These are phyloP conservation scores for Lepilemur septentrionalis DNA, from an alignment of 2,797 vertebrate species.

Conservation along the genomic window DNA sequence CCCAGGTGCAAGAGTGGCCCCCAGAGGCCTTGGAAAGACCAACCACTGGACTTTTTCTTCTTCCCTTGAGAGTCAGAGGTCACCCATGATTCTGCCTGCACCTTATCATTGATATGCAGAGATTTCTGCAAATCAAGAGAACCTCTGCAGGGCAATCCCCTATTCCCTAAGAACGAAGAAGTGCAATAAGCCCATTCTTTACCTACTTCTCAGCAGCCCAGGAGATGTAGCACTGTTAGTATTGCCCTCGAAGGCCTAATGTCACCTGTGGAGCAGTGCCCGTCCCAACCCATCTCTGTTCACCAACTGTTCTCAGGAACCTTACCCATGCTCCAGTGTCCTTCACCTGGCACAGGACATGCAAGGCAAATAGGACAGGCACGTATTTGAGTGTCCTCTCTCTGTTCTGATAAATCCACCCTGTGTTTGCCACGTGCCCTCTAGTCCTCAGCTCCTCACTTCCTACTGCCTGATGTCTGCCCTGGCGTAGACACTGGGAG, in stretches of 20 bases:
- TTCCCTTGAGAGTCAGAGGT: background rate
- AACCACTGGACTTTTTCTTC: background rate
- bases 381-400: background rate
- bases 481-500: background rate
- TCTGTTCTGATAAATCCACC: background rate
- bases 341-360: background rate
- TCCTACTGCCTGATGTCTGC: slow-evolving; percentile 16
- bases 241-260: background rate
- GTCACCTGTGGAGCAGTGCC: background rate
- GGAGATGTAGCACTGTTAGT: background rate
- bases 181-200: slow-evolving; percentile 41
- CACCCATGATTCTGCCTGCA: background rate
- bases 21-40: background rate
- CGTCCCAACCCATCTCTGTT: background rate
- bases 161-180: background rate
- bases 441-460: slow-evolving; percentile 2
- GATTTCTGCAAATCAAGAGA: background rate
- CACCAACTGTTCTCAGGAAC: slow-evolving; percentile 71
- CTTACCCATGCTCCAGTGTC: background rate
- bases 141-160: slow-evolving; percentile 43
- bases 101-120: background rate
- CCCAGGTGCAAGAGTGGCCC: background rate
- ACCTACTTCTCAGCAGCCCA: background rate
- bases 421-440: background rate
- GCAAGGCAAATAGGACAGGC: background rate